Conservation (phyloP, 2,113 vertebrate genomes). For the Telmatochromis sp. region DNA sequence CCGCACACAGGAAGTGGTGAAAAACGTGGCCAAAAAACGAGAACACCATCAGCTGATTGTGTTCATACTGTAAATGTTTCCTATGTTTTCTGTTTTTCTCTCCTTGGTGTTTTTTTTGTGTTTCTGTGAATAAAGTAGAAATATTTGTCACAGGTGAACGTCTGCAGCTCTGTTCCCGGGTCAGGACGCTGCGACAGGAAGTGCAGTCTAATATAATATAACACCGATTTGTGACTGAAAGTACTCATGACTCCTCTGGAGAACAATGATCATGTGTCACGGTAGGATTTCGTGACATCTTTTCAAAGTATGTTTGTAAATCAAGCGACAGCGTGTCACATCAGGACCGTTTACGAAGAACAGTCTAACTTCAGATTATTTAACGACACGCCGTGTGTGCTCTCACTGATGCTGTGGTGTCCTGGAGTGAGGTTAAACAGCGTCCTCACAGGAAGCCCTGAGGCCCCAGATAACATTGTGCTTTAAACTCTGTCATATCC, state of each 20-base stretch:
- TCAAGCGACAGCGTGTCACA: not conserved
- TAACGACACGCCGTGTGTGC: not conserved
- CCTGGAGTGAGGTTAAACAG: not conserved
- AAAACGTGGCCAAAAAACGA: not conserved
- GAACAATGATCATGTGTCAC: not conserved
- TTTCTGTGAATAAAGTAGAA: not conserved
- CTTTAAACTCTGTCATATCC: not conserved
- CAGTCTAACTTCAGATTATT: rapidly evolving
- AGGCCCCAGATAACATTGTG: not conserved
- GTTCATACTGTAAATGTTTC: not conserved
- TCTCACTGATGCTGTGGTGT: not conserved
- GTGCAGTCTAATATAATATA: not conserved
- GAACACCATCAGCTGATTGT: not conserved
- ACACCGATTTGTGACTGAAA: not conserved
- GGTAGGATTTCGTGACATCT: not conserved
- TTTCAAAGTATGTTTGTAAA: not conserved
- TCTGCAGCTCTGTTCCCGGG: not conserved
- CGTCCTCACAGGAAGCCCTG: not conserved
- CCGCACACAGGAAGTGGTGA: not conserved
- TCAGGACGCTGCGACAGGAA: not conserved
- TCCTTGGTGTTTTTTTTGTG: rapidly evolving
- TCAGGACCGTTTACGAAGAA: not conserved
- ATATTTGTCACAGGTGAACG: not conserved
- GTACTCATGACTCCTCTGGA: not conserved
- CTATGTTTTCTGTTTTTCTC: not conserved